Conservation (phyloP, 53 echinoderm and acorn worm genomes). For the Hippasteria phrygiana region DNA sequence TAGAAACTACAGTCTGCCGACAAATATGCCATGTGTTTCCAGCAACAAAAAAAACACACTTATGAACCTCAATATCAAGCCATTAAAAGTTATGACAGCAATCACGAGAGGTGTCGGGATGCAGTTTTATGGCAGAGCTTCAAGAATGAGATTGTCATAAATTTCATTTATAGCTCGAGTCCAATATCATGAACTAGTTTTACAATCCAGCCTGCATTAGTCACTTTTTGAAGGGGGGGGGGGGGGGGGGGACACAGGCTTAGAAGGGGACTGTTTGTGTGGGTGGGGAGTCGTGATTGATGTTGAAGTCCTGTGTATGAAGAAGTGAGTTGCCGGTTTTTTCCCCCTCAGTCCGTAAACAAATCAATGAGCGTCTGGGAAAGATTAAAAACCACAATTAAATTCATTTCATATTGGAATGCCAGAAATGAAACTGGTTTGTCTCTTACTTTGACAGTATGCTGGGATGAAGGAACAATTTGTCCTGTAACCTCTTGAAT, state of each 20-base stretch:
- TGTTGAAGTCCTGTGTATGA: constrained; percentile 13
- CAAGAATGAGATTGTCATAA: constrained; percentile 17
- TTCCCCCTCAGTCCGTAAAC: background rate
- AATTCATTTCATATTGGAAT: background rate
- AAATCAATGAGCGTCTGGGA: background rate
- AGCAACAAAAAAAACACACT: background rate
- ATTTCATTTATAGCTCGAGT: constrained; percentile 13
- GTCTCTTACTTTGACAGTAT: no score
- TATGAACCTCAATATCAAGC: constrained; percentile 24
- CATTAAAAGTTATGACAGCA: constrained; percentile 25
- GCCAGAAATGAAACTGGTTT: no score
- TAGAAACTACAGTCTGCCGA: background rate
- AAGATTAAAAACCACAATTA: constrained; percentile 1
- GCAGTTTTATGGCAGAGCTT: background rate
- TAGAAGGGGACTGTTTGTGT: background rate
- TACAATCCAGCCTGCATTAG: background rate
- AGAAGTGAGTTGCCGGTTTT: background rate
- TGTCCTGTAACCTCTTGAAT: no score
- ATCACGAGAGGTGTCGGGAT: background rate
- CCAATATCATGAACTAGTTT: background rate
- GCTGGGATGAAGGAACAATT: no score
- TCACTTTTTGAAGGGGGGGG: background rate
- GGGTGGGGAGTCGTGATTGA: constrained; percentile 17
- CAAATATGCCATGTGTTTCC: background rate
- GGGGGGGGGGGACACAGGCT: background rate